These are phyloP conservation scores for Psephotus haematonotus DNA, from an alignment of 2,113 vertebrate species.

Conservation along the genomic window DNA sequence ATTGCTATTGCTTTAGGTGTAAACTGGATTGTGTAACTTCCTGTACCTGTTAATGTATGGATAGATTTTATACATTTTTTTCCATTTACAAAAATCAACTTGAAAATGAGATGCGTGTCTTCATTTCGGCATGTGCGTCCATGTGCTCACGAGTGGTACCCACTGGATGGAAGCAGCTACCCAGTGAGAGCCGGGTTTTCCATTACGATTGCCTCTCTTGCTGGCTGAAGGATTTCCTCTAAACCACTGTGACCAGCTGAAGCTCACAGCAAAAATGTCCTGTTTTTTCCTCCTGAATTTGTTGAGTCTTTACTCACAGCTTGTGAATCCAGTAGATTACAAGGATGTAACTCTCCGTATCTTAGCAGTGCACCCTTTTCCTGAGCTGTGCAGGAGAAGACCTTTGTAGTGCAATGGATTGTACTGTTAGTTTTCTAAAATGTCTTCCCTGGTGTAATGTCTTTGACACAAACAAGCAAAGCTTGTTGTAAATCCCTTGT, in stretches of 20 bases:
- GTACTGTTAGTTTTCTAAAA: background rate
- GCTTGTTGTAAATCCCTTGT: background rate
- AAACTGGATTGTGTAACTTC: constrained; percentile 67
- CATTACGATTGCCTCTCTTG: background rate
- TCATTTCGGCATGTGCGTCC: background rate
- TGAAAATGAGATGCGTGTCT: constrained; percentile 47
- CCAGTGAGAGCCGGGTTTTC: background rate
- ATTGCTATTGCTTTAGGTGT: constrained; percentile 36
- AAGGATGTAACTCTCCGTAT: background rate
- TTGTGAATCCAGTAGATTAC: constrained; percentile 29
- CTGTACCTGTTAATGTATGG: constrained; percentile 60
- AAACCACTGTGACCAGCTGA: constrained; percentile 31
- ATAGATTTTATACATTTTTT: constrained; percentile 55
- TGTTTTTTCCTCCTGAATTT: background rate
- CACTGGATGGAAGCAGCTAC: background rate
- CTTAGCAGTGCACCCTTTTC: background rate
- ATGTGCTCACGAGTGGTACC: background rate
- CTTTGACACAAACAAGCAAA: background rate
- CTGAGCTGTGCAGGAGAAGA: background rate
- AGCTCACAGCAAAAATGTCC: constrained; percentile 14
- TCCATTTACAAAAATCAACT: constrained; percentile 61
- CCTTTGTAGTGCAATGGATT: background rate
- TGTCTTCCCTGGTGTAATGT: background rate
- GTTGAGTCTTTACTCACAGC: background rate
- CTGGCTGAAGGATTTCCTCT: constrained; percentile 55